Evolutionary conservation across 2,113 vertebrate species (phyloP).

Genomic region (Lagopus leucura): DNA sequence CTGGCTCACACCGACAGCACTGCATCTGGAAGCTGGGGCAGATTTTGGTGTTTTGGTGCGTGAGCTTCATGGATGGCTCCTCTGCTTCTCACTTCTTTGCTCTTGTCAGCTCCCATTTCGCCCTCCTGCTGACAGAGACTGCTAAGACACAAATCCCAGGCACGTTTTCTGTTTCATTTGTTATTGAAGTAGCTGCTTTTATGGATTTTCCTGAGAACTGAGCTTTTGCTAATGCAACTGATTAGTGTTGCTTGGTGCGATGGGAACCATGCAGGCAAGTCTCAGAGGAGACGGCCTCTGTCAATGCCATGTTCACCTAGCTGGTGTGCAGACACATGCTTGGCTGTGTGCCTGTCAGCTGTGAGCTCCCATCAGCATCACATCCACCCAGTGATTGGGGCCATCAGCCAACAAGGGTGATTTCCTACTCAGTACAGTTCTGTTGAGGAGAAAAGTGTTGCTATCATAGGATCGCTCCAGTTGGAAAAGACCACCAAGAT

Average conservation of each 20-base stretch:
- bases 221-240: constrained; percentile 34
- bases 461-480: too few relatives aligned
- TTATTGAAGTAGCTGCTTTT: constrained; percentile 18
- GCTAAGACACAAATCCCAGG: background rate
- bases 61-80: background rate
- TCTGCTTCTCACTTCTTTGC: background rate
- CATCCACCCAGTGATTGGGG: rapidly evolving
- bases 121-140: background rate
- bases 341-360: background rate
- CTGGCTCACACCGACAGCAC: background rate
- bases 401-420: background rate
- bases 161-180: background rate
- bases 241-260: constrained; percentile 47
- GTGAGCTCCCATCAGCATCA: background rate
- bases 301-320: background rate
- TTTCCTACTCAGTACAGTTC: background rate
- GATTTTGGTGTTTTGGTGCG: background rate
- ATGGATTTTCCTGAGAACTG: constrained; percentile 63
- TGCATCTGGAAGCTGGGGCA: rapidly evolving
- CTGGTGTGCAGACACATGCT: background rate
- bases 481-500: too few relatives aligned
- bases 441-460: background rate
- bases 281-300: background rate
- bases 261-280: background rate
- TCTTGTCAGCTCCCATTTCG: background rate